Evolutionary conservation across 2,113 vertebrate species (phyloP).

Genomic region (Sylvietta virens): DNA sequence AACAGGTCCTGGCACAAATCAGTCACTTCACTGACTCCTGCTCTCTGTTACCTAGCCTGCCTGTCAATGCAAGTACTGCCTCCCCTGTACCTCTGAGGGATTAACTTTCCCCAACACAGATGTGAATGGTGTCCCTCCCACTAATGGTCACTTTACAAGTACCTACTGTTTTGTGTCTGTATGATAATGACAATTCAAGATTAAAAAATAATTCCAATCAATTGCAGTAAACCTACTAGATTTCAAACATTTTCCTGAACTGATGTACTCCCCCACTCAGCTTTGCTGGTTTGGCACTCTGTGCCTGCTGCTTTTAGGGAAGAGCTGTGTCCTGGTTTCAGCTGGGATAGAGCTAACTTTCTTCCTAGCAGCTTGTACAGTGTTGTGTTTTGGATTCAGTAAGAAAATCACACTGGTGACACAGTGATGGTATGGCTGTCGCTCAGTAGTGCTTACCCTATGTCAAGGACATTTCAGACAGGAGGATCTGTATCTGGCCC

Average conservation of each 20-base stretch:
- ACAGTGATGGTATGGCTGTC: not conserved
- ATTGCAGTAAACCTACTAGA: not conserved
- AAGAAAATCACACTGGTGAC: not conserved
- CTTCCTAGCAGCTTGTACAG: not conserved
- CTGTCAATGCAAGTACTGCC: not conserved
- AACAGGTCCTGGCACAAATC: not conserved
- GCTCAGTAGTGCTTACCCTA: not conserved
- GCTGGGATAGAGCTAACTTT: not conserved
- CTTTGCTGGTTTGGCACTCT: not conserved
- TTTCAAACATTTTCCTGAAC: not conserved
- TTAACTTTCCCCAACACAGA: not conserved
- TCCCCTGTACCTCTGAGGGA: not conserved
- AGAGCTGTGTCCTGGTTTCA: not conserved
- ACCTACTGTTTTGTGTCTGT: not conserved
- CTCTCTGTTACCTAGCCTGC: not conserved
- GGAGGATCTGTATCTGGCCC: not conserved
- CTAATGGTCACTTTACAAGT: rapidly evolving
- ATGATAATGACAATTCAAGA: not conserved
- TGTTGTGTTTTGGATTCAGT: not conserved
- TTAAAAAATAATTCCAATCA: not conserved
- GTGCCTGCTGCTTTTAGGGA: not conserved
- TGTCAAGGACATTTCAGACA: not conserved
- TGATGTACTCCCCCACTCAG: not conserved
- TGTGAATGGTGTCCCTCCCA: not conserved
- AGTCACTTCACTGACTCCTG: not conserved